Percentiles rank a stretch among this genome's conserved stretches.
These are phyloP conservation scores for Morelia viridis DNA, from an alignment of 2,797 vertebrate genomes.

Conservation along the genomic window DNA sequence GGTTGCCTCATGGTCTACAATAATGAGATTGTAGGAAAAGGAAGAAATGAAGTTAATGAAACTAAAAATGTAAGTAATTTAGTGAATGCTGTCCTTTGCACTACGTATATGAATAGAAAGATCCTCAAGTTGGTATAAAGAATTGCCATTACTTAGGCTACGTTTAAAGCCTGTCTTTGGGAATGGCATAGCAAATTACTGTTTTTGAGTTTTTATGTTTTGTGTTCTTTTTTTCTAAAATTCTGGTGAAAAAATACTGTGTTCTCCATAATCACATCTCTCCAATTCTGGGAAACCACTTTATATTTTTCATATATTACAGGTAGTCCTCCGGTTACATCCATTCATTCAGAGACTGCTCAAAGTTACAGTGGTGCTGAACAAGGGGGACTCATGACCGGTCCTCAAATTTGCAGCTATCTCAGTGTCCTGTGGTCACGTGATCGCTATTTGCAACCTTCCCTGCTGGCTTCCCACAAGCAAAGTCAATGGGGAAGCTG, in stretches of 20 bases:
- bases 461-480: too few species aligned
- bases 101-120: neutral
- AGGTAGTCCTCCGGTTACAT: neutral
- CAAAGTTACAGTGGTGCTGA: neutral
- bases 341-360: too few species aligned
- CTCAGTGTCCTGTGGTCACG: too few species aligned
- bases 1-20: conserved; percentile 91
- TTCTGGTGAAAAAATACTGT: neutral
- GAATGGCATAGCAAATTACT: neutral
- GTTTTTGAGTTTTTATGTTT: neutral
- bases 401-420: neutral
- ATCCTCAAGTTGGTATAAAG: neutral
- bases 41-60: conserved; percentile 92
- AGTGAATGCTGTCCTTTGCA: neutral
- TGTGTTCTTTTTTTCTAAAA: neutral
- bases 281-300: neutral
- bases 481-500: too few species aligned
- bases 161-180: neutral
- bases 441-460: too few species aligned
- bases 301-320: neutral
- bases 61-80: conserved; percentile 87
- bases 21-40: conserved; percentile 80
- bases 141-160: neutral
- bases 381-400: neutral
- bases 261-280: neutral